Percentiles rank a stretch among this genome's conserved stretches.
These are phyloP conservation scores for Nymphalis io DNA, from an alignment of 1,140 invertebrate species.

Conservation along the genomic window DNA sequence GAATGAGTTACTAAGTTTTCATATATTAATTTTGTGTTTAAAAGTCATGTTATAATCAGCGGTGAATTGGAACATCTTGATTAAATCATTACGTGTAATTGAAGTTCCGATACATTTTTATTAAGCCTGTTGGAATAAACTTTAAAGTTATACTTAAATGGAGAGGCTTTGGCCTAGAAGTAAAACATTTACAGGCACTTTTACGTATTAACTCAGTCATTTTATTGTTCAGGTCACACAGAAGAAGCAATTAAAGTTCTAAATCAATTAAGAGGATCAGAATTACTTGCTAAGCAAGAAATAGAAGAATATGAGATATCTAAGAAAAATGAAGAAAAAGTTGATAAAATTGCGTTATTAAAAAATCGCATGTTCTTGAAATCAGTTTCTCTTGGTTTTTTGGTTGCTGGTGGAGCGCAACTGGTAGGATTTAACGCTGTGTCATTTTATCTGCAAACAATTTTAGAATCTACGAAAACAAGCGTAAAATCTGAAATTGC, in stretches of 20 bases:
- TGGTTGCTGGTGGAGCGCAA: slow-evolving; percentile 84
- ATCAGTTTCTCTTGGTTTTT: slow-evolving; percentile 26
- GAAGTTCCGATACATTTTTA: no score
- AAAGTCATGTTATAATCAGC: no score
- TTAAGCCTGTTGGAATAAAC: no score
- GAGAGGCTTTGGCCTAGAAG: no score
- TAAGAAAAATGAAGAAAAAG: slow-evolving; percentile 16
- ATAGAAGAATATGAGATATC: slow-evolving; percentile 26
- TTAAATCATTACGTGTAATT: no score
- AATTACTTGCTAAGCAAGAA: slow-evolving; percentile 21
- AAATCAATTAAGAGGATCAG: slow-evolving; percentile 15
- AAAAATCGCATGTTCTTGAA: slow-evolving; percentile 20
- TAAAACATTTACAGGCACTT: not conserved
- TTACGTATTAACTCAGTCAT: slow-evolving; percentile 1
- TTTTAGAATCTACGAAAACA: slow-evolving; percentile 82
- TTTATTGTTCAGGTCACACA: slow-evolving; percentile 16
- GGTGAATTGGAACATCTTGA: no score
- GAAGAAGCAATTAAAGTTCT: slow-evolving; percentile 31
- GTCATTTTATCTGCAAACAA: slow-evolving; percentile 85
- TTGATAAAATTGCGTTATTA: slow-evolving; percentile 13
- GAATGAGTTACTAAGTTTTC: no score
- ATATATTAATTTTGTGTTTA: no score
- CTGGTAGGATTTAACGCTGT: slow-evolving; percentile 86
- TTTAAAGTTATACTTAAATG: no score
- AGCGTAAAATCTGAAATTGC: slow-evolving; percentile 82